A percentile compares a stretch with the other conserved stretches of the same genome.
phyloP scores from a whole-genome alignment of 2,888 invertebrate species.

The Mimumesa dahlbomi region DNA sequence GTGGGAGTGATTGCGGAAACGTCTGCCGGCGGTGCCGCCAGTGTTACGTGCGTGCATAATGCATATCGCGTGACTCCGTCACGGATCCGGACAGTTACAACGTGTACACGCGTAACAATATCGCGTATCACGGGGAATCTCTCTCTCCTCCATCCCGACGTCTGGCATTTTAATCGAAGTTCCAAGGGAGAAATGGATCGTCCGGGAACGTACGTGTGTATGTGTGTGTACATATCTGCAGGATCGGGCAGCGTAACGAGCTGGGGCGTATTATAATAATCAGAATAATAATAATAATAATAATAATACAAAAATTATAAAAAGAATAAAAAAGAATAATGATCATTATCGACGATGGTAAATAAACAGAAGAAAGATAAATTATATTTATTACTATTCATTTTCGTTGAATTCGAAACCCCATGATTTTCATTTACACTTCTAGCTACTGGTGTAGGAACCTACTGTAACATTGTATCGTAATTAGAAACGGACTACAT shows the following conservation, averaged over 20 bases:
- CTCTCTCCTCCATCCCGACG: constrained; percentile 39
- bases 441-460: background rate
- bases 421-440: constrained; percentile 17
- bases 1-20: constrained; percentile 68
- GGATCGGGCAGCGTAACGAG: constrained; percentile 47
- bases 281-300: too few species aligned
- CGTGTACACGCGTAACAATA: constrained; percentile 69
- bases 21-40: constrained; percentile 49
- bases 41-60: constrained; percentile 68
- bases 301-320: too few species aligned
- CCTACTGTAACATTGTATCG: constrained; percentile 13
- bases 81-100: constrained; percentile 69
- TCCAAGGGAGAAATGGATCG: constrained; percentile 51
- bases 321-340: too few species aligned
- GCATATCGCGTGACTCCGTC: constrained; percentile 69
- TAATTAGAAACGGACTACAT: constrained; percentile 32
- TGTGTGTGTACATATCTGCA: constrained; percentile 4
- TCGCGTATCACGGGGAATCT: constrained; percentile 63
- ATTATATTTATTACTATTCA: too few species aligned
- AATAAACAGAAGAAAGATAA: too few species aligned
- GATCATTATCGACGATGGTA: too few species aligned
- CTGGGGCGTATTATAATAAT: constrained; percentile 40
- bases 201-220: constrained; percentile 36
- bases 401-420: constrained; percentile 1
- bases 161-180: constrained; percentile 66